Base-by-base conservation (phyloP, 2,113 vertebrate genomes). In the Coreoperca whiteheadi region DNA sequence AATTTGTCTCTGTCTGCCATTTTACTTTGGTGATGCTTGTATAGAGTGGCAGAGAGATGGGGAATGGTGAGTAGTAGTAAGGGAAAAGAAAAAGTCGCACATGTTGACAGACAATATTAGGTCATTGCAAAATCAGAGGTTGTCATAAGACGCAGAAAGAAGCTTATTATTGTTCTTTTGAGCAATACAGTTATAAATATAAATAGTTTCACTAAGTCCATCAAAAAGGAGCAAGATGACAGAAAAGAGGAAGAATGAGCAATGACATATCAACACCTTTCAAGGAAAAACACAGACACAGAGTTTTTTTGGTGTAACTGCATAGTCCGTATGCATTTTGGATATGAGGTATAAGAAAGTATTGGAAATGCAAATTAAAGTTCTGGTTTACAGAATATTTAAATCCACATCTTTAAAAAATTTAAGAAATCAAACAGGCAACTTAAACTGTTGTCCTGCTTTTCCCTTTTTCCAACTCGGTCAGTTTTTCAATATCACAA, bases 11-110 rank as follows among this genome's bases (percentile, higher is more conserved):
- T 23, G 28, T 68, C 61, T 71, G 39, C 50, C 48, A 61, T 85
- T 74, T 81, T 21, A 43, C 61, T 32, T 78, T 28, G 23, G 23
- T 82, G 43, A 77, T 53, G 48, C 74, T 72, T n/a, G 15, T 41
- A 57, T 23, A 0, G 14, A 63, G 65, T 41, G 39, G 23, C 5
- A 1, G 64, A 71, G 39, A 78, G 23, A 77, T 74, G 20, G 32
- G 28, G 4, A 74, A 28, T 43, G 25, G 23, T 46, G 60, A 54
- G 25, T n/a, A 20, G 74, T 16, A n/a, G 39, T 39, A 59, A 53
- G 0, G 15, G 14, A 50, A 28, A 61, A 23, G 30, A 69, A 60
- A n/a, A 15, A 16, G 54, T 57, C 25, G 56, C 37, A 16, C 30
- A 68, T 48, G 50, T 6, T 66, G 61, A 77, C 61, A 56, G 50